Evolutionary conservation across 2,113 vertebrate species (phyloP), one percentile per base, ranked within the genome.

Genomic region (Paracanthobrama guichenoti): DNA sequence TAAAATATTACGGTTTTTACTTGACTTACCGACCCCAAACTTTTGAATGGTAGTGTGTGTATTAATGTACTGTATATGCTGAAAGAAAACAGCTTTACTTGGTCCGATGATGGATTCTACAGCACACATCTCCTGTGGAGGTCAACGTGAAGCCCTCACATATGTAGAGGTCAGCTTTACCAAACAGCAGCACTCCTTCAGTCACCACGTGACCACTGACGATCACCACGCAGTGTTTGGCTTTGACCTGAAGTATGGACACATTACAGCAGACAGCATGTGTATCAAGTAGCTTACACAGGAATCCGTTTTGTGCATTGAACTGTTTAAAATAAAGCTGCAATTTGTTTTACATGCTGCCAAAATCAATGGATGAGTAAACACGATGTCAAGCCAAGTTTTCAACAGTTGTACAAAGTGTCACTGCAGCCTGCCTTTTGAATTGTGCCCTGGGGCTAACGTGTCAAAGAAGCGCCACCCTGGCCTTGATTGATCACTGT

Each of bases 141-240:
- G 95, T 96, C 5, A 98, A 87, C 1, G 96, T 96, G 88, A 98
- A 99, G 86, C 95, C 94, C 88, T 97, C 95, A 0, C 97, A 98
- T 89, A 98, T 39, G 82, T 98, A 96, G 35, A 99, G 94, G 88
- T 96, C 91, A 16, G 93, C 92, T 20, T 88, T 93, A 26, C 97
- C 96, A 0, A 98, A 97, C 71, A 99, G 93, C 87, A 99, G 93
- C 87, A 97, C 94, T 11, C 96, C 96, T 90, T 99, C 97, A 0
- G 91, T 89, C 6, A 95, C 89, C 84, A 88, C 79, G 10, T 97
- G 95, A n/a, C 95, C 95, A 53, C 93, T 94, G 67, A 97, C 94
- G n/a, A 96, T 91, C 88, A 96, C 95, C 72, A 97, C 76, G 2
- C 95, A 95, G 90, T 94, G 92, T 89, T 95, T 97, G 69, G 91